Evolutionary conservation across 2,888 invertebrate species (phyloP).

Genomic region (Drosophila subquinaria): DNA sequence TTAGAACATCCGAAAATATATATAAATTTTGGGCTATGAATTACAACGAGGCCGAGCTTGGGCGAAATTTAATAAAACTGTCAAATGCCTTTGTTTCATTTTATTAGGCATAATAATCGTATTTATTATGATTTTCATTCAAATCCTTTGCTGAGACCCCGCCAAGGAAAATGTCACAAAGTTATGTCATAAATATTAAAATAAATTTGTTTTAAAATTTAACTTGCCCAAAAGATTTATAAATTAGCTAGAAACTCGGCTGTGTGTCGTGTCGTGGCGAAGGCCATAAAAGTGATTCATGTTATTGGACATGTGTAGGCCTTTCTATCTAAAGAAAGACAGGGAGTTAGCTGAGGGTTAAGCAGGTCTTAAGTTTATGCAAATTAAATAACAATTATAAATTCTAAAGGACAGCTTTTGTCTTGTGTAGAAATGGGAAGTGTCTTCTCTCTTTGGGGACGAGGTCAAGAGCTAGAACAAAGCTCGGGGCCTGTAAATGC

Average conservation of each 20-base stretch:
- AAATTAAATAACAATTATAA: slow-evolving; percentile 78
- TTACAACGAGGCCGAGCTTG: not conserved
- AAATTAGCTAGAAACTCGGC: slow-evolving; percentile 42
- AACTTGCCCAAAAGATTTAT: slow-evolving; percentile 41
- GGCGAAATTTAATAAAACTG: slow-evolving; percentile 68
- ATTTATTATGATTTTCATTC: slow-evolving; percentile 47
- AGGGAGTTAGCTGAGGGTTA: slow-evolving; percentile 11
- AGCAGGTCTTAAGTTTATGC: slow-evolving; percentile 64
- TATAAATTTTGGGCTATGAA: slow-evolving; percentile 21
- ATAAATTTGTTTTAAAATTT: slow-evolving; percentile 59
- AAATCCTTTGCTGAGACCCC: slow-evolving; percentile 31
- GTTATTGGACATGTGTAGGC: slow-evolving; percentile 58
- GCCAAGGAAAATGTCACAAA: slow-evolving; percentile 41
- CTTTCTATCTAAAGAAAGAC: slow-evolving; percentile 21
- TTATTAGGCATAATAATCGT: slow-evolving; percentile 44
- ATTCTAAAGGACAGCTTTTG: slow-evolving; percentile 58
- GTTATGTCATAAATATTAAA: slow-evolving; percentile 75
- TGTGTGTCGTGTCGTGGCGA: slow-evolving; percentile 4
- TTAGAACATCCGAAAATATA: not conserved
- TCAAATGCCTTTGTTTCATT: slow-evolving; percentile 61
- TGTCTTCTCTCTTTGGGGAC: slow-evolving; percentile 20
- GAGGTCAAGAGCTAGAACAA: slow-evolving; percentile 48
- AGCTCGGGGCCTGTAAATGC: slow-evolving; percentile 56
- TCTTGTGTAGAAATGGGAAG: slow-evolving; percentile 6
- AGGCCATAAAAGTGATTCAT: slow-evolving; percentile 67